phyloP scores from a whole-genome alignment of 1,140 invertebrate genomes.

The Tetraneura akinire region DNA sequence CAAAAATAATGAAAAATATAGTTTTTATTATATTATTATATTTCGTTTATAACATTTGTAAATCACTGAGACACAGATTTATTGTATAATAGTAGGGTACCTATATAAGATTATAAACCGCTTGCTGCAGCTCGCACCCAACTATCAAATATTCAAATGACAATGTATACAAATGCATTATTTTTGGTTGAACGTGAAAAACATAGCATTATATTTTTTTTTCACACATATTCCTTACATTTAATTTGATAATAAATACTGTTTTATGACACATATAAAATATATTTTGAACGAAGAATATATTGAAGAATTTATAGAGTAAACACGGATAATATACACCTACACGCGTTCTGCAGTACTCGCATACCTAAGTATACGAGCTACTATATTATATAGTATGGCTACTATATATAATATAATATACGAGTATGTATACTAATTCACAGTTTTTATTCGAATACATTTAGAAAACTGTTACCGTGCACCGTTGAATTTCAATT shows the following conservation, averaged over 20 bases:
- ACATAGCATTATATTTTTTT: neutral
- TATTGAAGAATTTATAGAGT: neutral
- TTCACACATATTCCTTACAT: constrained; percentile 13
- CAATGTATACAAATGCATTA: neutral
- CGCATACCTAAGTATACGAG: constrained; percentile 1
- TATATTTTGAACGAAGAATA: neutral
- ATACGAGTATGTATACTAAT: too few relatives aligned
- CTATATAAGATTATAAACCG: too few relatives aligned
- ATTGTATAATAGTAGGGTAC: too few relatives aligned
- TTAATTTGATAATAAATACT: constrained; percentile 25
- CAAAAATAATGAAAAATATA: too few relatives aligned
- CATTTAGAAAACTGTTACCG: constrained; percentile 6
- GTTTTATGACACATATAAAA: constrained; percentile 17
- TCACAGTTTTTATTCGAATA: constrained; percentile 5
- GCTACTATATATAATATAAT: too few relatives aligned
- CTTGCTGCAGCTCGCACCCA: neutral
- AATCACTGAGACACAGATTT: too few relatives aligned
- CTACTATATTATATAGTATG: too few relatives aligned
- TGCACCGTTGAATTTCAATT: neutral
- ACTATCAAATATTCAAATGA: neutral
- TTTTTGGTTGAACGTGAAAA: neutral
- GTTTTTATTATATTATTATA: too few relatives aligned
- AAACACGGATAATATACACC: constrained; percentile 13
- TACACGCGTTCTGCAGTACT: neutral
- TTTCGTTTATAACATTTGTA: too few relatives aligned